Evolutionary conservation across 2,888 invertebrate genomes (phyloP).

Genomic region (Anodontia alba): DNA sequence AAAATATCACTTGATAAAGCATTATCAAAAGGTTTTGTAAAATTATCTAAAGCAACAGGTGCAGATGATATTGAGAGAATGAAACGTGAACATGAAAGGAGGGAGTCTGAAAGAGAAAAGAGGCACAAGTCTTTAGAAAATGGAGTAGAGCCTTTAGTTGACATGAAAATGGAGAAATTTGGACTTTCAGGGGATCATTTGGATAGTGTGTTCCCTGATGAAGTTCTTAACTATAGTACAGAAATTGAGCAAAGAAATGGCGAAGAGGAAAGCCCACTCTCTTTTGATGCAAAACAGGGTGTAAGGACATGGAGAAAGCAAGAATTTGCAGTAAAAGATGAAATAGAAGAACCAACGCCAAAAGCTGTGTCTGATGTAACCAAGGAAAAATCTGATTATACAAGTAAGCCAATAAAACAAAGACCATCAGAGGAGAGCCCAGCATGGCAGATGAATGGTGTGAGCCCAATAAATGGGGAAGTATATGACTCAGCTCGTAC

Average conservation of each 20-base stretch:
- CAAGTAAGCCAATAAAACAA: slow-evolving; percentile 11
- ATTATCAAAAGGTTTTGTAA: slow-evolving; percentile 89
- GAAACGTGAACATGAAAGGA: slow-evolving; percentile 63
- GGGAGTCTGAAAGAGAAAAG: slow-evolving; percentile 54
- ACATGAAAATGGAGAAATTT: slow-evolving; percentile 79
- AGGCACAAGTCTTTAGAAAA: slow-evolving; percentile 59
- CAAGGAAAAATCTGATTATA: slow-evolving; percentile 46
- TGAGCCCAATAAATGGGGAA: slow-evolving; percentile 40
- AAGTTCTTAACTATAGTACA: slow-evolving; percentile 77
- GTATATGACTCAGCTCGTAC: slow-evolving; percentile 23
- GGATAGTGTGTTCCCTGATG: slow-evolving; percentile 67
- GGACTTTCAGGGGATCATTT: slow-evolving; percentile 57
- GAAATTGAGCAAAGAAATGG: slow-evolving; percentile 63
- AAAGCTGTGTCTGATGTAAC: slow-evolving; percentile 84
- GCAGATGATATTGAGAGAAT: slow-evolving; percentile 73
- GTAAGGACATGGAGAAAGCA: slow-evolving; percentile 49
- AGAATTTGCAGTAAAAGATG: slow-evolving; percentile 55
- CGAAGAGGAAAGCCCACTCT: slow-evolving; percentile 41
- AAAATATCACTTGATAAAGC: slow-evolving; percentile 93
- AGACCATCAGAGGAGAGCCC: not conserved
- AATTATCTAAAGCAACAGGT: slow-evolving; percentile 77
- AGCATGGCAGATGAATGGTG: slow-evolving; percentile 29
- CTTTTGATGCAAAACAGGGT: slow-evolving; percentile 43
- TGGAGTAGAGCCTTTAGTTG: slow-evolving; percentile 70
- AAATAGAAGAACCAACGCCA: slow-evolving; percentile 41